Evolutionary conservation across 2,888 invertebrate genomes (phyloP), one percentile per base, ranked within the genome.

Genomic region (Calliscelio sp.): DNA sequence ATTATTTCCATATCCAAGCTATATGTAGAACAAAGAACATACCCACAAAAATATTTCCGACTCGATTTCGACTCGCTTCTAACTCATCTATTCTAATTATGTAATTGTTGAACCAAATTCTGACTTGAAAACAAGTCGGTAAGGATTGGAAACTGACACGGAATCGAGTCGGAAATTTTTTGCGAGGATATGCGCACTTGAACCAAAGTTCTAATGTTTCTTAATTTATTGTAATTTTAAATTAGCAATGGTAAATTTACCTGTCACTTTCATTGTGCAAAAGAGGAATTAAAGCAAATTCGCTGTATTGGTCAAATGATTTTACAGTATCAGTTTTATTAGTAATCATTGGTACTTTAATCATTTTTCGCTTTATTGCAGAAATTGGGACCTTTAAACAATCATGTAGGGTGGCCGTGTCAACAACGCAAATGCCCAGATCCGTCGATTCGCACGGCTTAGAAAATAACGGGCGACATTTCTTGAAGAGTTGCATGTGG

Each of bases 251-350:
- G 6, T 11, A 38, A 38, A 8, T 49, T 49, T 49, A 49, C 22
- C 49, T 49, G 18, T 16, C 8, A 53, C 18, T 24, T 14, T 53
- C 53, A 53, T 53, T 53, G 6, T 53, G 25, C 25, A 53, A 11
- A 11, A 53, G 25, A 61, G 59, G 59, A 61, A 61, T 38, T 14
- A 61, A 61, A 41, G 8, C 59, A n/a, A 61, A 61, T 61, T 61
- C 59, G 32, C 16, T 61, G 41, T 41, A 41, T 8, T 24, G 14
- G 32, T 61, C n/a, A 22, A 22, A 11, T 41, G 22, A 24, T 61
- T 14, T 61, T 20, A 35, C 18, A 2, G 38, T 14, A 41, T 22
- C 32, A 61, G 59, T 8, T 61, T 61, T 24, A 61, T 41, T 16
- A 14, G 41, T 8, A 14, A 61, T 8, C 41, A 41, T 61, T 2